Base-by-base conservation (phyloP, 2,888 invertebrate genomes). In the Exephanes ischioxanthus region DNA sequence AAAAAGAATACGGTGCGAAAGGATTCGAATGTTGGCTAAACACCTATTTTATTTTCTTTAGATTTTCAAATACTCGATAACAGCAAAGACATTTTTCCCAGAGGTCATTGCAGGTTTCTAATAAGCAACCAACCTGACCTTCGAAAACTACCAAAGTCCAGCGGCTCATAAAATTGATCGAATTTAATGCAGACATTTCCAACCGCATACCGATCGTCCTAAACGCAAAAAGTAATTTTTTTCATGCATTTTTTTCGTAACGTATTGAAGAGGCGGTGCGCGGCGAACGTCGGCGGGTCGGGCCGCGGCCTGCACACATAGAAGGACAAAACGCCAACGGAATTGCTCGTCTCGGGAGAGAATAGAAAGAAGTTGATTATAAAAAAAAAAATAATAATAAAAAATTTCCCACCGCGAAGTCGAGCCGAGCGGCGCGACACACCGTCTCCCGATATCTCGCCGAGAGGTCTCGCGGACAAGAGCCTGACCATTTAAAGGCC, bases 401-500 rank as follows among this genome's bases (percentile, higher is more conserved):
- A 37, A 37, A 37, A 37, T 37, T 9, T 80, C 83, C 85, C 85
- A 81, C 85, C 67, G 55, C 82, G 67, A 11, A 45, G 45, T 45
- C 63, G 78, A 73, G 72, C 67, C 68, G 61, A 77, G 61, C 58
- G 22, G 19, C 76, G 45, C 75, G 70, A 73, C 80, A 72, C 80
- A 37, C 41, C 71, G 76, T 81, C 77, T 73, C 78, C 68, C 41
- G 70, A 80, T 83, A 48, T 73, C 61, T 48, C 41, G 61, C 45
- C 2, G 16, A 16, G 16, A 33, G 30, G 68, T 68, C 48, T 22
- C 80, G 70, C 75, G 58, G 58, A 76, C 71, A 71, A 58, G 76
- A 63, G 82, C 71, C 87, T 88, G 88, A 87, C 89, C 89, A 89
- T 91, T 88, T 89, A 89, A 87, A 90, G 89, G 71, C 84, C 84